These are phyloP conservation scores for Cyprinodon tularosa DNA, from an alignment of 2,113 vertebrate genomes.

Conservation along the genomic window DNA sequence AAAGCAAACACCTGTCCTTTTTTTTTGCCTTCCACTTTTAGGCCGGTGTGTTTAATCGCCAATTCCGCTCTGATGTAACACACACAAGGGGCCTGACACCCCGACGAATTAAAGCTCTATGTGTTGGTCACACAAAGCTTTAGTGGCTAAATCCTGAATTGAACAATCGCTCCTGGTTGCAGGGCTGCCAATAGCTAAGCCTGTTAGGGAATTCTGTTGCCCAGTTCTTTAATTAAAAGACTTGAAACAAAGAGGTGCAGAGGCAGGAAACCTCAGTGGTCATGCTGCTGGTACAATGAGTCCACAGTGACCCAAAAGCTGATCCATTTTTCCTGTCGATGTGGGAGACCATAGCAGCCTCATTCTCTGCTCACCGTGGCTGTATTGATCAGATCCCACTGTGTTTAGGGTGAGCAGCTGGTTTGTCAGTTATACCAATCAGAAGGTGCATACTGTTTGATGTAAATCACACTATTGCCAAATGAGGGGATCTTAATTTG, in stretches of 20 bases:
- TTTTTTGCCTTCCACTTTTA: neutral
- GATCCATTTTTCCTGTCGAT: slow-evolving; percentile 76
- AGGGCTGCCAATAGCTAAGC: slow-evolving; percentile 72
- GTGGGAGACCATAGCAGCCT: slow-evolving; percentile 63
- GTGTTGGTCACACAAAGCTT: slow-evolving; percentile 58
- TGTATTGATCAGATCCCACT: slow-evolving; percentile 74
- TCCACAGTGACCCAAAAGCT: slow-evolving; percentile 70
- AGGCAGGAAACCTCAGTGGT: slow-evolving; percentile 69
- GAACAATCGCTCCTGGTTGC: slow-evolving; percentile 66
- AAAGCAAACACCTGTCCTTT: slow-evolving; percentile 24
- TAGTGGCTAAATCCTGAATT: slow-evolving; percentile 67
- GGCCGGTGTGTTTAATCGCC: neutral
- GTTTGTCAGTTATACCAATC: slow-evolving; percentile 56
- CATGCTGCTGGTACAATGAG: slow-evolving; percentile 68
- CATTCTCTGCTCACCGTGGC: slow-evolving; percentile 43
- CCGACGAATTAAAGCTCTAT: slow-evolving; percentile 53
- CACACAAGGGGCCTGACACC: slow-evolving; percentile 20
- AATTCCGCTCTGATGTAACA: slow-evolving; percentile 21
- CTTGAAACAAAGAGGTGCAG: slow-evolving; percentile 71
- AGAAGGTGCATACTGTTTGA: neutral
- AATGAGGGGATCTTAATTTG: neutral
- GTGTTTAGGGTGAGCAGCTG: slow-evolving; percentile 68
- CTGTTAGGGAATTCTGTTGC: slow-evolving; percentile 72
- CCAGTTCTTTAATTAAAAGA: slow-evolving; percentile 75
- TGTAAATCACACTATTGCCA: neutral